Evolutionary conservation across 1,140 invertebrate species (phyloP), one percentile per base, ranked within the genome.

Genomic region (Mylabris phalerata): DNA sequence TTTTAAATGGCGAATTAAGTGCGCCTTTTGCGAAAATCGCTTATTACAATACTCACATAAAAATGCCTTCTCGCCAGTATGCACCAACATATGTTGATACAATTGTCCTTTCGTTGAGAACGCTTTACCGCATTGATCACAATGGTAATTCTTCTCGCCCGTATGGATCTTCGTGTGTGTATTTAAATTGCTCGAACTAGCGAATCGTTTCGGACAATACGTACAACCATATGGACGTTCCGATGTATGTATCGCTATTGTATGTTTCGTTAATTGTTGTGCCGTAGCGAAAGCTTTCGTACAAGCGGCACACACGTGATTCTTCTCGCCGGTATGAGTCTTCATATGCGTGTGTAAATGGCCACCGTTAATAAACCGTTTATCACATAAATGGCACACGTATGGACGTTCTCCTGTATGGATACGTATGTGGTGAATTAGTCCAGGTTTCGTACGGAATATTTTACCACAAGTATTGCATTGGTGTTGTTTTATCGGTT

Each of bases 31-130:
- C 58, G 85, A 86, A 77, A 88, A 89, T 75, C 84, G 79, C 73
- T 87, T 87, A 69, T 87, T 80, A 74, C 85, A 87, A 71, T 83
- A 79, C 71, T 87, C 84, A 74, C 90, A 92, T 74, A 84, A 80
- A 77, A 86, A 90, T 38, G 77, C 76, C 57, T 76, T 78, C 45
- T 75, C 78, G 0, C 83, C 83, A 41, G 78, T 83, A 74, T 84
- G 82, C 27, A 82, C 79, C 55, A 81, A 66, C 59, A 79, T 71
- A 60, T 83, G 81, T 57, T 80, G 78, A 49, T 79, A 80, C n/a
- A 83, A 67, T 52, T 75, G 70, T 9, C 71, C 71, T 59, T 74
- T 76, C 9, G 73, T 73, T 3, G 70, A 68, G 59, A 77, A 76
- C n/a, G 71, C 66, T 55, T 76, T 76, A 13, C 68, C 68, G 60